Conservation (phyloP, 2,797 vertebrate species). For the Acanthurus lineatus region DNA sequence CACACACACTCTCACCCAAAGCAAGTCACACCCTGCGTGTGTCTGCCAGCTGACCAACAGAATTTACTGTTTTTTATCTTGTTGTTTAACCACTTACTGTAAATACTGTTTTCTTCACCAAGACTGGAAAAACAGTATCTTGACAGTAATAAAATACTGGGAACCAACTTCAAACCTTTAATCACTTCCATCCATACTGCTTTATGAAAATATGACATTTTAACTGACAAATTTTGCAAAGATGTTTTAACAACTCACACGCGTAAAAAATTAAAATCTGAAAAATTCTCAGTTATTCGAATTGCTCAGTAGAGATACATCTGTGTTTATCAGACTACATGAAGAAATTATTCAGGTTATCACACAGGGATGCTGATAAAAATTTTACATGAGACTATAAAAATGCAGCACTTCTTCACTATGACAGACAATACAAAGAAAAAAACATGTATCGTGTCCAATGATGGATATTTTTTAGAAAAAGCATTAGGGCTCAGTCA, state of each 20-base stretch:
- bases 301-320: slow-evolving; percentile 6
- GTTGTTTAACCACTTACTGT: neutral
- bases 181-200: slow-evolving; percentile 9
- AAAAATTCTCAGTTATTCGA: slow-evolving; percentile 25
- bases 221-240: slow-evolving; percentile 3
- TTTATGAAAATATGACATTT: neutral
- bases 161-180: neutral
- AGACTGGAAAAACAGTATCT: neutral
- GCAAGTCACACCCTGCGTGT: slow-evolving; percentile 43
- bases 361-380: neutral
- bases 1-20: slow-evolving; percentile 32
- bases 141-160: slow-evolving; percentile 14
- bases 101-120: neutral
- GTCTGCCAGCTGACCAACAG: slow-evolving; percentile 35
- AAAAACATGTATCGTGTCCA: neutral
- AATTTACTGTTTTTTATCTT: neutral
- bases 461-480: neutral
- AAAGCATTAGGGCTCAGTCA: neutral
- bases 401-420: slow-evolving; percentile 1
- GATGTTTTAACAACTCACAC: slow-evolving; percentile 14
- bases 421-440: slow-evolving; percentile 8
- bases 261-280: slow-evolving; percentile 33
- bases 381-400: neutral
- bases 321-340: neutral
- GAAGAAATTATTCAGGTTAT: neutral